Percentiles rank a stretch among this genome's conserved stretches.
Conservation (phyloP, 2,113 vertebrate genomes). For the Jacana jacana region DNA sequence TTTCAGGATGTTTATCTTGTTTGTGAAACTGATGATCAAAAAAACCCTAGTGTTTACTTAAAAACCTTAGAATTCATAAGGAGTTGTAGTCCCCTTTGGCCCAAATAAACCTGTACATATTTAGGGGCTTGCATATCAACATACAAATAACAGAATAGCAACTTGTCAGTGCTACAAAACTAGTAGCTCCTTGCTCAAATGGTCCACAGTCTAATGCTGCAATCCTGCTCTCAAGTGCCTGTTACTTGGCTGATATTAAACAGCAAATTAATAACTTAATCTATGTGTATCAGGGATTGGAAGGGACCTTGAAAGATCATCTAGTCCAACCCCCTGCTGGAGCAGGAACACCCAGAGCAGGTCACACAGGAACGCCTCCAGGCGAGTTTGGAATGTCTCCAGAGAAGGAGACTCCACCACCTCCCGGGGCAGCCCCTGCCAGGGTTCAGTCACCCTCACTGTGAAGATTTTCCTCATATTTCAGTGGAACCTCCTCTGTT, state of each 20-base stretch:
- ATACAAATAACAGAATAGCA: neutral
- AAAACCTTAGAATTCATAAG: neutral
- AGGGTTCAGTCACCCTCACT: no score
- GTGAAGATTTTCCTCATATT: no score
- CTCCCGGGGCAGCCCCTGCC: no score
- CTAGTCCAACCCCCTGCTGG: no score
- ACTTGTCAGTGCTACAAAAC: neutral
- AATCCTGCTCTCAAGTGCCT: neutral
- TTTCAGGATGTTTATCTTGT: neutral
- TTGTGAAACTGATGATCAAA: neutral
- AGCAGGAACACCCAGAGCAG: no score
- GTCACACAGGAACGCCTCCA: no score
- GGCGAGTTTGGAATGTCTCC: no score
- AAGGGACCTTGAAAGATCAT: no score
- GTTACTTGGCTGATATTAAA: neutral
- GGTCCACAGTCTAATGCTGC: neutral
- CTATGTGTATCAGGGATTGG: no score
- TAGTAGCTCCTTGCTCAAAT: neutral
- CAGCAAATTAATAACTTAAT: neutral
- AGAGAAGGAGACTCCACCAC: no score
- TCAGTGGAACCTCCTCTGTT: no score
- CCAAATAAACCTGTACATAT: neutral
- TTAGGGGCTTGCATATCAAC: neutral
- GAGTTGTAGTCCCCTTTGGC: neutral
- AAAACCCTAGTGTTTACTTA: neutral